Percentiles rank a stretch among this genome's conserved stretches.
Conservation (phyloP, 2,113 vertebrate genomes). For the Aptenodytes patagonicus region DNA sequence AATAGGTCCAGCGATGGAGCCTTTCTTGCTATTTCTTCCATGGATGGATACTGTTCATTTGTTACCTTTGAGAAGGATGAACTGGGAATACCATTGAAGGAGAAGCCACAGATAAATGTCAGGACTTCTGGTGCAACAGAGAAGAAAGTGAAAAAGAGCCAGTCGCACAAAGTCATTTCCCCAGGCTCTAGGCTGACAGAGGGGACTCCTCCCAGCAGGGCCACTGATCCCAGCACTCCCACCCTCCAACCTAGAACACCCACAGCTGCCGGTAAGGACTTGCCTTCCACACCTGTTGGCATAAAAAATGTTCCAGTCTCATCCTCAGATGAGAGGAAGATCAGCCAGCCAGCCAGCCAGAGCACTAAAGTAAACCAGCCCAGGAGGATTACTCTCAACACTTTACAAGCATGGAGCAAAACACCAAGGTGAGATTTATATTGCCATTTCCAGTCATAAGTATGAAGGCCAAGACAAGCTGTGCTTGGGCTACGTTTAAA, state of each 20-base stretch:
- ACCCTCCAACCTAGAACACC: background rate
- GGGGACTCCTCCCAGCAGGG: constrained; percentile 16
- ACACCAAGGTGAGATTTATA: constrained; percentile 81
- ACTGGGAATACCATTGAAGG: constrained; percentile 86
- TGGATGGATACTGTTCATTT: constrained; percentile 96
- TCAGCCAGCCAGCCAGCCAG: constrained; percentile 39
- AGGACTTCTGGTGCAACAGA: constrained; percentile 73
- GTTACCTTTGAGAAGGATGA: constrained; percentile 89
- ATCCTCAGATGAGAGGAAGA: constrained; percentile 76
- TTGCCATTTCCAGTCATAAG: background rate
- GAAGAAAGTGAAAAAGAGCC: constrained; percentile 83
- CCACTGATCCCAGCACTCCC: constrained; percentile 62
- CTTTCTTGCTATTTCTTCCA: constrained; percentile 94
- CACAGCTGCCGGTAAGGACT: constrained; percentile 47
- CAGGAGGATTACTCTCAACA: constrained; percentile 89
- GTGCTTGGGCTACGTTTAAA: background rate
- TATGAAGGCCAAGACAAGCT: background rate
- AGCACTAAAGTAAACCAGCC: constrained; percentile 73
- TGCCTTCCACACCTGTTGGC: background rate
- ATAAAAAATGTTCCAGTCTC: background rate
- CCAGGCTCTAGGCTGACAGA: constrained; percentile 58
- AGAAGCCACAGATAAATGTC: constrained; percentile 80
- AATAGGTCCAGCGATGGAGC: constrained; percentile 90
- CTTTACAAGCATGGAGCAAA: constrained; percentile 90
- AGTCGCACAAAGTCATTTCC: constrained; percentile 21